A percentile compares a stretch with the other conserved stretches of the same genome.
These are phyloP conservation scores for Poecilus cupreus DNA, from an alignment of 2,888 invertebrate species.

Conservation along the genomic window DNA sequence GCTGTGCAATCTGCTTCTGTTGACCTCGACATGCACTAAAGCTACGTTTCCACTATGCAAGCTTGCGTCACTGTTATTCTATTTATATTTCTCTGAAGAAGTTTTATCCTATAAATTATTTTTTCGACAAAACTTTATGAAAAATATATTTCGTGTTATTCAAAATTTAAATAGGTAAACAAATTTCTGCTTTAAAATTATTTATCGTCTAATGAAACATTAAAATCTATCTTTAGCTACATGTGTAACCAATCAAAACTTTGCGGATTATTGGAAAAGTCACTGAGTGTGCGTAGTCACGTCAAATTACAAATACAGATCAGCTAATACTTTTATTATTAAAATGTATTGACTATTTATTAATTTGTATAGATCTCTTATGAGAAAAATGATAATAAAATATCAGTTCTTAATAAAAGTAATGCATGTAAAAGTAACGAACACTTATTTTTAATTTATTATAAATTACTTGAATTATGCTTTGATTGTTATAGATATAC, in stretches of 20 bases:
- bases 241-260: constrained; percentile 55
- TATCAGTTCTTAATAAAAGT: too few relatives aligned
- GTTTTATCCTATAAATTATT: background rate
- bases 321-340: background rate
- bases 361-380: too few relatives aligned
- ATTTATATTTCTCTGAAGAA: background rate
- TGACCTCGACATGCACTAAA: constrained; percentile 60
- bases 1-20: constrained; percentile 59
- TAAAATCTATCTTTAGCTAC: constrained; percentile 22
- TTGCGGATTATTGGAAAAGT: constrained; percentile 52
- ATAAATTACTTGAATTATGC: too few relatives aligned
- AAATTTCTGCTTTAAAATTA: background rate
- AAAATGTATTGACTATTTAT: background rate
- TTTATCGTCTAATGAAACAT: background rate
- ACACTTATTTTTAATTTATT: background rate
- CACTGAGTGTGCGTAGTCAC: constrained; percentile 30
- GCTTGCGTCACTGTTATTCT: background rate
- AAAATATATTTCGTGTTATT: background rate
- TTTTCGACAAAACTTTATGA: background rate
- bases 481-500: too few relatives aligned
- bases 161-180: background rate
- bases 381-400: too few relatives aligned
- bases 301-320: background rate
- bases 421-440: too few relatives aligned
- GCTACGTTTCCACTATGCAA: background rate